Evolutionary conservation across 2,888 invertebrate genomes (phyloP).

Genomic region (Pherbina coryleti): DNA sequence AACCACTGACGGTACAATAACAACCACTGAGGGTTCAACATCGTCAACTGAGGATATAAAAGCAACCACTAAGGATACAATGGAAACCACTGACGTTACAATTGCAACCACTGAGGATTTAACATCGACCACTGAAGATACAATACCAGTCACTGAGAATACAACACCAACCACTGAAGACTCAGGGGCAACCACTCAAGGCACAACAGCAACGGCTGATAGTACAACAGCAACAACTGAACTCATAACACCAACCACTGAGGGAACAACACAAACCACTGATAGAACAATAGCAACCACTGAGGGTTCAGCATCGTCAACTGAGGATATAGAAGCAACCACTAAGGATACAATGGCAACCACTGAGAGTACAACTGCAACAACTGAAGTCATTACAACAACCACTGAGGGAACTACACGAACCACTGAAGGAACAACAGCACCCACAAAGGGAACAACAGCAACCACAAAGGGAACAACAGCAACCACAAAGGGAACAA

Average conservation of each 20-base stretch:
- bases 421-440: background rate
- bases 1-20: background rate
- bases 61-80: background rate
- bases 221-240: background rate
- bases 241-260: background rate
- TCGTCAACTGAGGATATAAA: background rate
- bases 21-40: background rate
- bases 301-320: background rate
- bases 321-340: background rate
- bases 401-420: background rate
- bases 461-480: background rate
- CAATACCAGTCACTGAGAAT: background rate
- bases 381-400: background rate
- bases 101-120: background rate
- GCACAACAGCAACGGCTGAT: background rate
- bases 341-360: background rate
- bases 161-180: background rate
- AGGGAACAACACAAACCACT: background rate
- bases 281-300: background rate
- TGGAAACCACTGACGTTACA: background rate
- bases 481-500: background rate
- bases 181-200: background rate
- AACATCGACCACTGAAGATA: background rate
- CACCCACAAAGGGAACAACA: background rate
- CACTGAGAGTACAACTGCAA: background rate